Evolutionary conservation across 2,888 invertebrate species (phyloP), one percentile per base, ranked within the genome.

Genomic region (Sphaerophoria taeniata): DNA sequence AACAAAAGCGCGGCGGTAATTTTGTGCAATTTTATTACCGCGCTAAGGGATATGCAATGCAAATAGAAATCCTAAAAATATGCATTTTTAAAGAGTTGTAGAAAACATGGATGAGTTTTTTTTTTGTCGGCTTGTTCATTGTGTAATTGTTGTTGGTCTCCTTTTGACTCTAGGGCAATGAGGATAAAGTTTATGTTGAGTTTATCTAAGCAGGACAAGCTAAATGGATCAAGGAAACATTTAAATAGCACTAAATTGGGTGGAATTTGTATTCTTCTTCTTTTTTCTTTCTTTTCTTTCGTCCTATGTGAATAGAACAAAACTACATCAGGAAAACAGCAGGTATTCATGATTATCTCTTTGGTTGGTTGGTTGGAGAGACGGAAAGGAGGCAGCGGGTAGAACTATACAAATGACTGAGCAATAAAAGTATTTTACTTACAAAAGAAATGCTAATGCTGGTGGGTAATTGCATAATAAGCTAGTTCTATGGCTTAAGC

Each of bases 1-100:
- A 58, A 55, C 65, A 69, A 49, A 69, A 82, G 67, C 72, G 82
- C 73, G 82, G 78, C 73, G 69, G 61, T 77, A 77, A 76, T 73
- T 65, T 77, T 67, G 45, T 47, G 31, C 49, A 67, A 63, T 71
- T 81, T 67, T 43, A 43, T 55, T 61, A 36, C 60, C 51, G 34
- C 36, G 4, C 14, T 2, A 4, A 47, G 33, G 33, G 11, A 36
- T 60, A 49, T 47, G 39, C 45, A 67, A 67, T 69, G 73, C 60
- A 82, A 76, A 82, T 82, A 63, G 72, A 80, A 39, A 4, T 39
- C 11, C 39, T 11, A 12, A 45, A 33, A 14, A 63, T 60, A 49
- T 34, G 36, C 34, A 34, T 49, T 49, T 65, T 49, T 16, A 16
- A 65, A 47, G 12, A 43, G 9, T 43, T 43, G 36, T 31, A 75